These are phyloP conservation scores for Syritta pipiens DNA, from an alignment of 2,888 invertebrate genomes.

Conservation along the genomic window DNA sequence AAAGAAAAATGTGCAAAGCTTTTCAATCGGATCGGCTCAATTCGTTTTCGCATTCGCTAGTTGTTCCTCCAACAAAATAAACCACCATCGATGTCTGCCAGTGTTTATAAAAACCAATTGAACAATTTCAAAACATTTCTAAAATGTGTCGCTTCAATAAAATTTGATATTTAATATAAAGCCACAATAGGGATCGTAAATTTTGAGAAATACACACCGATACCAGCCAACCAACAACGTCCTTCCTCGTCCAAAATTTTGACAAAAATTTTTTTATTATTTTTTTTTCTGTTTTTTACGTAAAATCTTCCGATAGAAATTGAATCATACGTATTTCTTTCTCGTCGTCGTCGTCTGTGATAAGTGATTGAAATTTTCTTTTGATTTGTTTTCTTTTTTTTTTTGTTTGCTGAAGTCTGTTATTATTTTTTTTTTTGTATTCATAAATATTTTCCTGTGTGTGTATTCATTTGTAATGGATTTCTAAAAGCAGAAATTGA, in stretches of 20 bases:
- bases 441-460: slow-evolving; percentile 37
- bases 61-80: slow-evolving; percentile 64
- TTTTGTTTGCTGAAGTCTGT: background rate
- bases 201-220: slow-evolving; percentile 36
- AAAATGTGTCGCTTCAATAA: slow-evolving; percentile 63
- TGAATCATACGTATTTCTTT: slow-evolving; percentile 6
- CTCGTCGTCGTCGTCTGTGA: slow-evolving; percentile 39
- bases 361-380: slow-evolving; percentile 36
- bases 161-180: slow-evolving; percentile 63
- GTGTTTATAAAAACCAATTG: slow-evolving; percentile 61
- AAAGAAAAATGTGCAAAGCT: slow-evolving; percentile 31
- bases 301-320: slow-evolving; percentile 13
- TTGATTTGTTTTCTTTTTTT: slow-evolving; percentile 5
- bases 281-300: slow-evolving; percentile 30
- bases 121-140: slow-evolving; percentile 58
- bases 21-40: background rate
- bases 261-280: background rate
- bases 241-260: slow-evolving; percentile 35
- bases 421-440: slow-evolving; percentile 19
- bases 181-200: slow-evolving; percentile 23
- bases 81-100: slow-evolving; percentile 65
- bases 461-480: slow-evolving; percentile 55
- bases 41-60: slow-evolving; percentile 56
- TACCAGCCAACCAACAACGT: slow-evolving; percentile 31
- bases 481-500: slow-evolving; percentile 38